Conservation (phyloP, 2,888 invertebrate genomes). For the Allygus modestus region DNA sequence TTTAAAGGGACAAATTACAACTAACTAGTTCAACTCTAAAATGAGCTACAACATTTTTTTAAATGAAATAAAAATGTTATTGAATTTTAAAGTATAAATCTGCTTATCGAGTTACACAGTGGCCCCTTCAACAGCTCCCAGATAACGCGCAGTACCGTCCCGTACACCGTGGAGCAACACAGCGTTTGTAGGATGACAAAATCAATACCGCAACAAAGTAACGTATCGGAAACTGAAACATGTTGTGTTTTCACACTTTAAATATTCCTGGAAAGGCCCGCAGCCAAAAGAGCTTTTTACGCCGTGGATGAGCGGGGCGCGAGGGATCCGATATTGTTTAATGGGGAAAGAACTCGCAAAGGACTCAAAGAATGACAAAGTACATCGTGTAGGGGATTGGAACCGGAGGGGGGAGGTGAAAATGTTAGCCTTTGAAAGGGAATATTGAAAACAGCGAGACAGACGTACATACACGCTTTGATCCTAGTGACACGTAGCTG, state of each 20-base stretch:
- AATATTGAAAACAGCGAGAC: slow-evolving; percentile 54
- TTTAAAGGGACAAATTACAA: too few relatives aligned
- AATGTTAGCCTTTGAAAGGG: slow-evolving; percentile 48
- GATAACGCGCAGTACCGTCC: background rate
- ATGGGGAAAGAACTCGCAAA: slow-evolving; percentile 46
- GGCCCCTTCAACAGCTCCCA: slow-evolving; percentile 7
- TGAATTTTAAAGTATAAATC: too few relatives aligned
- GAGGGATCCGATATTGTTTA: slow-evolving; percentile 50
- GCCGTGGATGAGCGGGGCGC: slow-evolving; percentile 3
- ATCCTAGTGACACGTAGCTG: background rate
- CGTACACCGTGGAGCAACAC: slow-evolving; percentile 3
- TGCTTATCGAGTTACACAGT: too few relatives aligned
- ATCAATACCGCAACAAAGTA: slow-evolving; percentile 20
- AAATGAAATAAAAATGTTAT: too few relatives aligned
- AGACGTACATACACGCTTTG: slow-evolving; percentile 2
- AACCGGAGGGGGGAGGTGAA: background rate
- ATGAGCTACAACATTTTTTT: too few relatives aligned
- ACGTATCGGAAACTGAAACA: slow-evolving; percentile 32
- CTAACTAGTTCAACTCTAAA: too few relatives aligned
- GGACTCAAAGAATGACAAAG: slow-evolving; percentile 57
- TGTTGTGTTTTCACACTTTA: slow-evolving; percentile 53
- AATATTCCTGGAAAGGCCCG: slow-evolving; percentile 50
- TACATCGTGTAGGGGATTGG: slow-evolving; percentile 37
- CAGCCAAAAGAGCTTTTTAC: slow-evolving; percentile 32
- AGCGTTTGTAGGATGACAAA: slow-evolving; percentile 23